phyloP scores from a whole-genome alignment of 2,113 vertebrate genomes.

The Beaufortia kweichowensis region DNA sequence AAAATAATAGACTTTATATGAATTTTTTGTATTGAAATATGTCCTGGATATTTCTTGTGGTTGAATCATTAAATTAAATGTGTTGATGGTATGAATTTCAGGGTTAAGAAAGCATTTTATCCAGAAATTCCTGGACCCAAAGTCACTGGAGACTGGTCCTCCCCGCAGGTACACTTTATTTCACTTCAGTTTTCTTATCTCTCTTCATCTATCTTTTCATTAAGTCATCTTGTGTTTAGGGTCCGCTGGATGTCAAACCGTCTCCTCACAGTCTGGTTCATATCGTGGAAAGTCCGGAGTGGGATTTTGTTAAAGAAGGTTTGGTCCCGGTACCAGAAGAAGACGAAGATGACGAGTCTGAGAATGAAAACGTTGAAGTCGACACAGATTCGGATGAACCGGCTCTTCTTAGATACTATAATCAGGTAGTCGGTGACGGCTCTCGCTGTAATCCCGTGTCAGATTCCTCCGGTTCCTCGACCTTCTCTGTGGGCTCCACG shows the following conservation, averaged over 20 bases:
- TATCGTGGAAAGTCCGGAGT: slow-evolving; percentile 80
- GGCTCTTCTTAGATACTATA: slow-evolving; percentile 80
- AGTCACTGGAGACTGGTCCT: slow-evolving; percentile 44
- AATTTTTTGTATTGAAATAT: too few relatives aligned
- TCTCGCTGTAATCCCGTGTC: slow-evolving; percentile 65
- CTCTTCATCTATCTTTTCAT: too few relatives aligned
- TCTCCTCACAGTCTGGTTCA: slow-evolving; percentile 87
- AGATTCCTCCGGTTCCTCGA: slow-evolving; percentile 75
- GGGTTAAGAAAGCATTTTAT: slow-evolving; percentile 57
- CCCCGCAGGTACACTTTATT: slow-evolving; percentile 35
- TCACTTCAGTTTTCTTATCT: not conserved
- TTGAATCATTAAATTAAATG: too few relatives aligned
- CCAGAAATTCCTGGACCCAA: slow-evolving; percentile 55
- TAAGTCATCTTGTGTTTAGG: slow-evolving; percentile 52
- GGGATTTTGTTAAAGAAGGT: slow-evolving; percentile 73
- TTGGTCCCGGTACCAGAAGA: slow-evolving; percentile 81
- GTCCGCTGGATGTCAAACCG: slow-evolving; percentile 80
- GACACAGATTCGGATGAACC: slow-evolving; percentile 79
- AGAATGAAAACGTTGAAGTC: slow-evolving; percentile 67
- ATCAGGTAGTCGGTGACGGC: slow-evolving; percentile 84
- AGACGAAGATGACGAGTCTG: slow-evolving; percentile 65
- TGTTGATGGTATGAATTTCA: not conserved
- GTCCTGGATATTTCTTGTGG: too few relatives aligned
- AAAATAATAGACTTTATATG: too few relatives aligned
- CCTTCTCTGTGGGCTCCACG: slow-evolving; percentile 72